phyloP scores from a whole-genome alignment of 2,113 vertebrate genomes.

The Cairina moschata region DNA sequence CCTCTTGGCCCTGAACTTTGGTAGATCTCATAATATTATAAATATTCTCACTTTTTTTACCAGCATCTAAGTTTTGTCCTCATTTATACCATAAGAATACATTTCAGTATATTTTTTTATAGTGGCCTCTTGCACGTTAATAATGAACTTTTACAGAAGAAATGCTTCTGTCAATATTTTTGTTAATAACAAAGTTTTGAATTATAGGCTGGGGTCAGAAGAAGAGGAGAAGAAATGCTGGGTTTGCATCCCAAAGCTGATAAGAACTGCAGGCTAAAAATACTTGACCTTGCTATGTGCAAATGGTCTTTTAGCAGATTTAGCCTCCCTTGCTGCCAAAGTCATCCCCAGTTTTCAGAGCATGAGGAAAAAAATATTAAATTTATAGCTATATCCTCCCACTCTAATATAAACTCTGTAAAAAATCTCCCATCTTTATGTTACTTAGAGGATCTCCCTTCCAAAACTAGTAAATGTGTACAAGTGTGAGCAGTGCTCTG shows the following conservation, averaged over 20 bases:
- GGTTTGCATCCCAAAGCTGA: neutral
- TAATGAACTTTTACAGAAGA: neutral
- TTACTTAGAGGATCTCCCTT: neutral
- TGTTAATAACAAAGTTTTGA: neutral
- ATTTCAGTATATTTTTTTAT: neutral
- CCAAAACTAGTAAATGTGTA: neutral
- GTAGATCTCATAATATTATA: neutral
- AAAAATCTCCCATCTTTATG: neutral
- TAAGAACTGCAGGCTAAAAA: neutral
- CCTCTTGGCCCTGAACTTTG: neutral
- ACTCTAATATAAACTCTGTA: neutral
- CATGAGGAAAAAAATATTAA: neutral
- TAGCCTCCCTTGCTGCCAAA: neutral
- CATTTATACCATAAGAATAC: neutral
- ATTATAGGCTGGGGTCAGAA: neutral
- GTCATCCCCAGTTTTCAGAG: neutral
- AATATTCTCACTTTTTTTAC: neutral
- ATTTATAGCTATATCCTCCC: neutral
- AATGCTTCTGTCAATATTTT: neutral
- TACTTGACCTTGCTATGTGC: neutral
- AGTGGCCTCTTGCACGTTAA: neutral
- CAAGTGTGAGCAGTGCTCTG: neutral
- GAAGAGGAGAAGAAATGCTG: neutral
- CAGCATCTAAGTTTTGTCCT: neutral
- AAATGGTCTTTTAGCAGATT: constrained; percentile 12